Percentiles rank a stretch among this genome's conserved stretches.
phyloP scores from a whole-genome alignment of 2,797 vertebrate genomes.

The Neosalanx taihuensis region DNA sequence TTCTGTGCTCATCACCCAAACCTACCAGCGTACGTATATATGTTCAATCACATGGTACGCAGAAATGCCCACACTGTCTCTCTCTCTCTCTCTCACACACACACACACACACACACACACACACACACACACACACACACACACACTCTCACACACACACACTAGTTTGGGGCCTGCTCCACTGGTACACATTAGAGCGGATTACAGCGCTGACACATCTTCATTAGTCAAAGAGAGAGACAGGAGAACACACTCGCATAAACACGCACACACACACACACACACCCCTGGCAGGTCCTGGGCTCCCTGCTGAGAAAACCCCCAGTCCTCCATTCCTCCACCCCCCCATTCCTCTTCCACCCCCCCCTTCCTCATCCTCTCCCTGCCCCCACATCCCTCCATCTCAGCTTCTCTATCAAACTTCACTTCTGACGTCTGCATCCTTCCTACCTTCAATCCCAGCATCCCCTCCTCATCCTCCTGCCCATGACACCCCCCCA shows the following conservation, averaged over 20 bases:
- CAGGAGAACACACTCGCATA: constrained; percentile 33
- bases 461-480: too few species aligned
- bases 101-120: constrained; percentile 11
- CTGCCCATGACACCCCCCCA: not conserved
- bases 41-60: constrained; percentile 23
- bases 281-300: constrained; percentile 53
- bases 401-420: not conserved
- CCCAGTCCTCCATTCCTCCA: not conserved
- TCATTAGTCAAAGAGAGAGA: constrained; percentile 84
- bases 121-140: not conserved
- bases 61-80: not conserved
- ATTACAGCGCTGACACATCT: constrained; percentile 83
- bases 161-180: constrained; percentile 54
- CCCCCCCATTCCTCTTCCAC: not conserved
- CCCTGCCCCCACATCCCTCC: not conserved
- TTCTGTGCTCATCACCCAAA: too few species aligned
- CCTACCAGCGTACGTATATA: not conserved
- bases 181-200: constrained; percentile 79
- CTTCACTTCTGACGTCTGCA: constrained; percentile 1
- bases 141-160: not conserved
- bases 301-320: constrained; percentile 33
- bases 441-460: not conserved
- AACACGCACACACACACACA: constrained; percentile 33
- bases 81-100: constrained; percentile 7
- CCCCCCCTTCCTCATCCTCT: not conserved